A percentile compares a stretch with the other conserved stretches of the same genome.
These are phyloP conservation scores for Napeogenes sylphis DNA, from an alignment of 2,888 invertebrate genomes.

Conservation along the genomic window DNA sequence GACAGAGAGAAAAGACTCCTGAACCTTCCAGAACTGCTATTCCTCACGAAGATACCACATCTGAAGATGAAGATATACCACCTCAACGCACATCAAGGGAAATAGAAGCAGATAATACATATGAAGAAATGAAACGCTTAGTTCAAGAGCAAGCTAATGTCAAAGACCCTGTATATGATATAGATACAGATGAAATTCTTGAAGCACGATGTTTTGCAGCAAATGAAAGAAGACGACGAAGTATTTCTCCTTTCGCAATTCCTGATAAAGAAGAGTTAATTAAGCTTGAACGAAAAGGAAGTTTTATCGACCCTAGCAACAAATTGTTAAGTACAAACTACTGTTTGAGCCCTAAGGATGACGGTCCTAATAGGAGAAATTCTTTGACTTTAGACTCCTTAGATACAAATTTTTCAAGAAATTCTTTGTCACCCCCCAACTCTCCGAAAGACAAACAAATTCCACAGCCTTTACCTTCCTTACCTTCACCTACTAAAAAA, in stretches of 20 bases:
- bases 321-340: slow-evolving; percentile 69
- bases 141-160: slow-evolving; percentile 59
- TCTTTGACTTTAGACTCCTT: slow-evolving; percentile 57
- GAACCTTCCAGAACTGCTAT: slow-evolving; percentile 69
- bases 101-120: slow-evolving; percentile 70
- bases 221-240: slow-evolving; percentile 67
- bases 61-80: slow-evolving; percentile 67
- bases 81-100: slow-evolving; percentile 58
- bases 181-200: slow-evolving; percentile 66
- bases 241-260: slow-evolving; percentile 73
- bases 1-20: slow-evolving; percentile 72
- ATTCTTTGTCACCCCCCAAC: slow-evolving; percentile 51
- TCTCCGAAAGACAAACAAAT: slow-evolving; percentile 59
- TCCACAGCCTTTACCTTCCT: slow-evolving; percentile 50
- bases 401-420: slow-evolving; percentile 39
- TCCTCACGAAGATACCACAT: slow-evolving; percentile 80
- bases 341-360: slow-evolving; percentile 63
- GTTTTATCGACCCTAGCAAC: slow-evolving; percentile 71
- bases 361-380: slow-evolving; percentile 50
- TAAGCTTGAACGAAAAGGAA: slow-evolving; percentile 64
- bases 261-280: slow-evolving; percentile 59
- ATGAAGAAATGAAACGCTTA: slow-evolving; percentile 70
- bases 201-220: slow-evolving; percentile 66
- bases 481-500: slow-evolving; percentile 60
- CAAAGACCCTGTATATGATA: slow-evolving; percentile 70